A percentile compares a stretch with the other conserved stretches of the same genome.
Evolutionary conservation across 2,797 vertebrate species (phyloP).

Genomic region (Nannoperca obscura): DNA sequence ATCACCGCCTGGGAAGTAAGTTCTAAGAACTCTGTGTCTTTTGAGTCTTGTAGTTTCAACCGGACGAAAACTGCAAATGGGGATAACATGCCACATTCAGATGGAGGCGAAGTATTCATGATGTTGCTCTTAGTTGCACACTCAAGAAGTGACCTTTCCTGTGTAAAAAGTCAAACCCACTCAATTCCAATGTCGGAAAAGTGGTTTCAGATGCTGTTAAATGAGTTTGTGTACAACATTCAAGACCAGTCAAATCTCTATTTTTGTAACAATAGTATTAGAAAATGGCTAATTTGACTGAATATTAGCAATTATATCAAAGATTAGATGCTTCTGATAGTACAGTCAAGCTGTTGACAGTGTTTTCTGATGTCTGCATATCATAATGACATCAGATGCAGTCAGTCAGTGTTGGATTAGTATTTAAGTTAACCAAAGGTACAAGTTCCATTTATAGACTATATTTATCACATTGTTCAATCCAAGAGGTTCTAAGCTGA

Average conservation of each 20-base stretch:
- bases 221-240: conserved; percentile 27
- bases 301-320: conserved; percentile 59
- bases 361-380: conserved; percentile 27
- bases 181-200: neutral
- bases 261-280: conserved; percentile 45
- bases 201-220: conserved; percentile 17
- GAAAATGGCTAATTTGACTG: conserved; percentile 13
- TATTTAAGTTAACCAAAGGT: conserved; percentile 52
- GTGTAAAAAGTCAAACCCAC: neutral
- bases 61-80: neutral
- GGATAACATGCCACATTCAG: neutral
- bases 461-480: conserved; percentile 5
- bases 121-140: neutral
- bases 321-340: conserved; percentile 7
- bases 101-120: neutral
- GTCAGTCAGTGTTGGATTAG: conserved; percentile 15
- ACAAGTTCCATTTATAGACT: conserved; percentile 20
- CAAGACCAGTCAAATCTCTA: conserved; percentile 39
- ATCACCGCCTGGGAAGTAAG: conserved; percentile 25
- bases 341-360: conserved; percentile 2
- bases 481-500: neutral
- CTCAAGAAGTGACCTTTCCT: neutral
- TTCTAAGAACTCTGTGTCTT: neutral
- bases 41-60: neutral
- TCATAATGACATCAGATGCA: conserved; percentile 15